Evolutionary conservation across 2,888 invertebrate genomes (phyloP).

Genomic region (Diaperis boleti): DNA sequence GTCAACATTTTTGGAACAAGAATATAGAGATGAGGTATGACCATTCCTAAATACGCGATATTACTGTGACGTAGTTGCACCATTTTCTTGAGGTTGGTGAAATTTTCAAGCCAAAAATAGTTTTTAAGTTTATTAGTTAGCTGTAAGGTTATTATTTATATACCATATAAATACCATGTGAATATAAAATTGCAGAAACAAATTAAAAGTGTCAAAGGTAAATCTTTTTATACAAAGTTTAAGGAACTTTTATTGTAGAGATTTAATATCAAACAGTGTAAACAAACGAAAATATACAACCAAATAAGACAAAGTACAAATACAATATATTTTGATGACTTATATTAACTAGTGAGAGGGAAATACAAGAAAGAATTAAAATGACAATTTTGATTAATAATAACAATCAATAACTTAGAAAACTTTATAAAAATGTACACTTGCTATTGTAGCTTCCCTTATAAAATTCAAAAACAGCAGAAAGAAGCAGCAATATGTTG

Average conservation of each 20-base stretch:
- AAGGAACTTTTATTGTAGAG: slow-evolving; percentile 40
- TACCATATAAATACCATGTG: too few relatives aligned
- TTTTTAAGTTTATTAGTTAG: too few relatives aligned
- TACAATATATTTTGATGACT: too few relatives aligned
- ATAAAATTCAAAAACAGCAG: neutral
- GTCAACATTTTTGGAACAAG: too few relatives aligned
- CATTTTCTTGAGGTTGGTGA: too few relatives aligned
- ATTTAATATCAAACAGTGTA: slow-evolving; percentile 45
- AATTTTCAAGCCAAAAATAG: too few relatives aligned
- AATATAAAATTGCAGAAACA: too few relatives aligned
- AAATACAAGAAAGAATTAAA: neutral
- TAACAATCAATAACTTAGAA: slow-evolving; percentile 4
- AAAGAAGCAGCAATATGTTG: slow-evolving; percentile 35
- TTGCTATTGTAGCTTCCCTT: neutral
- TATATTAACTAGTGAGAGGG: neutral
- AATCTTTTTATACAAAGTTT: slow-evolving; percentile 11
- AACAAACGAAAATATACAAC: slow-evolving; percentile 15
- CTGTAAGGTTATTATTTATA: too few relatives aligned
- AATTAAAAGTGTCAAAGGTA: too few relatives aligned
- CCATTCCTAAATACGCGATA: too few relatives aligned
- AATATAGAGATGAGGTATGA: too few relatives aligned
- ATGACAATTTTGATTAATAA: neutral
- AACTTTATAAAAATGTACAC: slow-evolving; percentile 8
- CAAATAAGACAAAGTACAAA: neutral
- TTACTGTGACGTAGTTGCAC: too few relatives aligned